Conservation (phyloP, 1,140 invertebrate species). For the Drosophila subpulchrella region DNA sequence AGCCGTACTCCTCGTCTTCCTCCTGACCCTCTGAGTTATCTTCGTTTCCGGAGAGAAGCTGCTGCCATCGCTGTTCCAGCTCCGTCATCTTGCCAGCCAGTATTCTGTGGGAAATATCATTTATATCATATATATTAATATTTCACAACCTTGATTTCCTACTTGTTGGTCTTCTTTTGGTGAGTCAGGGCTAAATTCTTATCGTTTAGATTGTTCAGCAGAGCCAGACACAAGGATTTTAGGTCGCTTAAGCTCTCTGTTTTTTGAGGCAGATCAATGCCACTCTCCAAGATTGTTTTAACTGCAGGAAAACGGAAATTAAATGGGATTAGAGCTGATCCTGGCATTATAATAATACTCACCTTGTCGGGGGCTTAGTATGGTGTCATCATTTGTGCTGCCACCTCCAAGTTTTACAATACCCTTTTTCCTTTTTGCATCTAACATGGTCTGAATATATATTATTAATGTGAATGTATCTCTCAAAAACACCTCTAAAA, state of each 20-base stretch:
- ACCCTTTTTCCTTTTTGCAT: constrained; percentile 87
- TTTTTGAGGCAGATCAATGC: constrained; percentile 88
- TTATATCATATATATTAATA: not conserved
- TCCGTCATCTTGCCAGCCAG: constrained; percentile 87
- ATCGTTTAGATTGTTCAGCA: constrained; percentile 93
- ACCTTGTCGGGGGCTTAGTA: constrained; percentile 88
- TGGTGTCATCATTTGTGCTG: constrained; percentile 84
- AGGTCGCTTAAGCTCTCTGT: constrained; percentile 90
- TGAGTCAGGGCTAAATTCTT: constrained; percentile 92
- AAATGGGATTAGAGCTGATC: not conserved
- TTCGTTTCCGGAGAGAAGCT: constrained; percentile 59
- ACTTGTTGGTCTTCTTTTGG: constrained; percentile 94
- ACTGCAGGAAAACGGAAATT: constrained; percentile 83
- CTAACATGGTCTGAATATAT: constrained; percentile 86
- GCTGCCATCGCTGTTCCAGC: constrained; percentile 85
- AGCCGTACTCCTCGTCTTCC: constrained; percentile 62
- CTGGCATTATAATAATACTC: constrained; percentile 1
- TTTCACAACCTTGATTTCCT: not conserved
- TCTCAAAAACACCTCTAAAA: no score
- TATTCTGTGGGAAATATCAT: constrained; percentile 85
- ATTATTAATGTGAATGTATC: no score
- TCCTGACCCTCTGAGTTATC: constrained; percentile 37
- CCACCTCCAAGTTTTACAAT: constrained; percentile 86
- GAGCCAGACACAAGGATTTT: constrained; percentile 90
- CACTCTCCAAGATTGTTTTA: constrained; percentile 88